Base-by-base conservation (phyloP, 35 echinoderm and acorn worm genomes). In the Ophioderma brevispina region DNA sequence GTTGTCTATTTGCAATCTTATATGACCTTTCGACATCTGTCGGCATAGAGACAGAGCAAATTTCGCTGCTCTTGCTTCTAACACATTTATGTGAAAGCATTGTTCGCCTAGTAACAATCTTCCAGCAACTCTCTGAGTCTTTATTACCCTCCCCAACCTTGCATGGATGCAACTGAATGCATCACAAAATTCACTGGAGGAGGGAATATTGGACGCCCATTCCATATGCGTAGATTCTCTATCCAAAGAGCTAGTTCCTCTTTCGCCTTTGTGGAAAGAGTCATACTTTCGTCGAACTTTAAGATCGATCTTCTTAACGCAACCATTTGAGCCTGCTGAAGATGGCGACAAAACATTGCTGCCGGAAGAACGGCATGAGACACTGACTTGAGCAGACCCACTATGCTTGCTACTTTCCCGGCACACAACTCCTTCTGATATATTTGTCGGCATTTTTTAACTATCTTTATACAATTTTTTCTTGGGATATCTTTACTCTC, bases 111-210 rank as follows among this genome's bases (percentile, higher is more conserved):
- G 32, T 31, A 32, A 10, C 84, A 23, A 86, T 55, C 50, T 8
- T 1, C 84, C 84, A 6, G 34, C 38, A 32, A 41, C 34, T 32
- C 38, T 8, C 3, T 76, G 30, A 33, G 25, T 34, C 36, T 75
- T 10, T 55, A 86, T 33, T 21, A 21, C 25, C 36, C 84, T 25
- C 84, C 84, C 84, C 84, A 86, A 37, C 84, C 82, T 56, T 55
- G 39, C 42, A 85, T 5, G 30, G 82, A 85, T 56, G 82, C 82
- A 85, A 64, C 82, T 37, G 55, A 13, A 17, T 63, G 42, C 5
- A 86, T 86, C 21, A 86, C 15, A 63, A 36, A 33, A 19, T 86
- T 23, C 13, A 42, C 19, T 75, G 37, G 50, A n/a, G 50, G 63
- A 75, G 50, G 46, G 19, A 85, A 40, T 10, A 85, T 85, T 25